These are phyloP conservation scores for Tetragonula clypearis DNA, from an alignment of 1,140 invertebrate species.

Conservation along the genomic window DNA sequence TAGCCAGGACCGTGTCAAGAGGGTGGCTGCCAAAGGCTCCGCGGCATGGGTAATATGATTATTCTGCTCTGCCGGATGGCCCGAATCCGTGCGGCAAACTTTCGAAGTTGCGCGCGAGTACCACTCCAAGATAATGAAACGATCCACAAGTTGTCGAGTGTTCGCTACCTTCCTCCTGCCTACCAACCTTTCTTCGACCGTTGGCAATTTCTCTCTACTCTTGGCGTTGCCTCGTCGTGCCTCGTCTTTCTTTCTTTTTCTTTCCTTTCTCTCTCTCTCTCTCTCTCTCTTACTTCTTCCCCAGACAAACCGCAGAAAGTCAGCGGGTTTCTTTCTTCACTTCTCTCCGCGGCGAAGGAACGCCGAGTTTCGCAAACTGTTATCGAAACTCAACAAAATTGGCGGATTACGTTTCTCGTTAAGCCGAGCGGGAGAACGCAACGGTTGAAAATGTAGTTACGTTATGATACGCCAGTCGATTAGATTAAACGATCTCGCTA, in stretches of 20 bases:
- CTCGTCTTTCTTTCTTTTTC: background rate
- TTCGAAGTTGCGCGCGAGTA: conserved; percentile 72
- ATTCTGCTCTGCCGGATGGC: conserved; percentile 71
- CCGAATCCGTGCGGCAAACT: conserved; percentile 71
- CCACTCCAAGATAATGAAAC: conserved; percentile 77
- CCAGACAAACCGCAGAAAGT: background rate
- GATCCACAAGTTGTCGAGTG: conserved; percentile 77
- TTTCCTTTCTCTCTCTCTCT: too few relatives aligned
- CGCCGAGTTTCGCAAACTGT: background rate
- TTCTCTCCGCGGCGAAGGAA: background rate
- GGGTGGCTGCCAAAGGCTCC: conserved; percentile 59
- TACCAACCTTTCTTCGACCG: conserved; percentile 27
- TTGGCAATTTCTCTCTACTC: conserved; percentile 7
- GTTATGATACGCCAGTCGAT: background rate
- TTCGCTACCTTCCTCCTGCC: conserved; percentile 27
- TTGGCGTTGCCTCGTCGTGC: background rate
- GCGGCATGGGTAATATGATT: conserved; percentile 72
- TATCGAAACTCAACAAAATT: conserved; percentile 26
- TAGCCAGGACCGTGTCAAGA: conserved; percentile 60
- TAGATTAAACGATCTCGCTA: conserved; percentile 24
- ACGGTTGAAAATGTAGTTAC: background rate
- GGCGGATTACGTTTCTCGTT: background rate
- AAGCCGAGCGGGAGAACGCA: background rate
- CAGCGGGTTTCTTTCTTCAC: background rate
- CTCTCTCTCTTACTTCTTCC: too few relatives aligned